These are phyloP conservation scores for Capreolus pygargus DNA, from an alignment of 2,113 vertebrate species.

Conservation along the genomic window DNA sequence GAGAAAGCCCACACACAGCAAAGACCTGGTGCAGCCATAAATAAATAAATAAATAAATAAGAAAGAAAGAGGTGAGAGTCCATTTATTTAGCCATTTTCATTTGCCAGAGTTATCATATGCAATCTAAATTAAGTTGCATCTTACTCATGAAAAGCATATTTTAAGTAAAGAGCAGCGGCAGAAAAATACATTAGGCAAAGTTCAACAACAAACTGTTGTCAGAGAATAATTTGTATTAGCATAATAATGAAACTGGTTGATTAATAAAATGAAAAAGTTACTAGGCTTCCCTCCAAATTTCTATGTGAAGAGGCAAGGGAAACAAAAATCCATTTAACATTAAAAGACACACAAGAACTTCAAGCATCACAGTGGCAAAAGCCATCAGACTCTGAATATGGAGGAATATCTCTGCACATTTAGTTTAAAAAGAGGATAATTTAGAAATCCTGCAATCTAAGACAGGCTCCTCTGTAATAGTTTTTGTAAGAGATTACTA, in stretches of 20 bases:
- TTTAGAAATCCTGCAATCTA: not conserved
- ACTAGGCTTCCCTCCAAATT: not conserved
- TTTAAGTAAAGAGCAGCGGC: not conserved
- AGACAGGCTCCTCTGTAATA: not conserved
- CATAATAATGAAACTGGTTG: constrained; percentile 66
- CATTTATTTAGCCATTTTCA: not conserved
- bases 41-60: no score
- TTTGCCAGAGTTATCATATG: constrained; percentile 26
- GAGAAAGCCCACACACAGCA: not conserved
- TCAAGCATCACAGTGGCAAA: not conserved
- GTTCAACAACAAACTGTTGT: constrained; percentile 7
- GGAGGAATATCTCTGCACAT: not conserved
- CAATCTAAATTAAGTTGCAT: not conserved
- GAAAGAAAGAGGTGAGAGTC: not conserved
- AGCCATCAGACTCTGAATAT: not conserved
- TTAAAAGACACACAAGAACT: not conserved
- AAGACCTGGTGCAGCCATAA: not conserved
- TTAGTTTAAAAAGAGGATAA: not conserved
- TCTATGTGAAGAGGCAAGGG: not conserved
- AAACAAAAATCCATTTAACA: not conserved
- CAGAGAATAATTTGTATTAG: constrained; percentile 50
- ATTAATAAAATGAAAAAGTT: not conserved
- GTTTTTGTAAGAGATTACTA: not conserved
- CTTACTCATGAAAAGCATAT: not conserved
- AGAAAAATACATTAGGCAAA: not conserved